Conservation (phyloP, 2,113 vertebrate genomes). For the Vulpes lagopus region DNA sequence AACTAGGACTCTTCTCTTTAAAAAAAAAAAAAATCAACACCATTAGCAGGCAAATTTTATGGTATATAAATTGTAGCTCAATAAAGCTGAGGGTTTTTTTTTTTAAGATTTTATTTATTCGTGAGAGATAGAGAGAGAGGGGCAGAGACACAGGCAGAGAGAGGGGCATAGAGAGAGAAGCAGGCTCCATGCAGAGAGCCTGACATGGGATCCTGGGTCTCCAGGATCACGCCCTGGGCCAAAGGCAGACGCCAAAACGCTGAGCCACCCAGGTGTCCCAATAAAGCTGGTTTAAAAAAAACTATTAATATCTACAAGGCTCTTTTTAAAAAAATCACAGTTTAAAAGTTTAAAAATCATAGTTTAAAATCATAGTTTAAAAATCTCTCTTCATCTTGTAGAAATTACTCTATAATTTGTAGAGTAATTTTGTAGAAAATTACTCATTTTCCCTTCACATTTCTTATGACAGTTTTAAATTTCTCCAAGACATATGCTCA, state of each 20-base stretch:
- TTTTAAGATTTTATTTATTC: too few relatives aligned
- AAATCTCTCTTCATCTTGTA: background rate
- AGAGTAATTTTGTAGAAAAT: background rate
- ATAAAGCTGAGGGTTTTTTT: background rate
- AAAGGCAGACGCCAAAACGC: too few relatives aligned
- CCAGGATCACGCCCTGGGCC: too few relatives aligned
- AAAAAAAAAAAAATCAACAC: background rate
- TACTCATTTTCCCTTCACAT: background rate
- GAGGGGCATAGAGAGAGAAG: too few relatives aligned
- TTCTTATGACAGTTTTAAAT: constrained; percentile 9
- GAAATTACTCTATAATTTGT: background rate
- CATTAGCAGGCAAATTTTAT: background rate
- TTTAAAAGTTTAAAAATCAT: background rate
- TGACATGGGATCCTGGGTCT: too few relatives aligned
- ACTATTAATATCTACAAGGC: background rate
- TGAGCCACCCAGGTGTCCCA: background rate
- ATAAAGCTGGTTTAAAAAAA: background rate
- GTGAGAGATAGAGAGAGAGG: too few relatives aligned
- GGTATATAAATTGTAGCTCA: background rate
- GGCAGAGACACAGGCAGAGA: too few relatives aligned
- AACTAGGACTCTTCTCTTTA: background rate
- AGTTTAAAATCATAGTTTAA: background rate
- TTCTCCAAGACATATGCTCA: background rate
- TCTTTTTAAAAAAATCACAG: background rate
- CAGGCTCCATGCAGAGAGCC: too few relatives aligned